Evolutionary conservation across 1,140 invertebrate species (phyloP).

Genomic region (Teleogryllus occipitalis): DNA sequence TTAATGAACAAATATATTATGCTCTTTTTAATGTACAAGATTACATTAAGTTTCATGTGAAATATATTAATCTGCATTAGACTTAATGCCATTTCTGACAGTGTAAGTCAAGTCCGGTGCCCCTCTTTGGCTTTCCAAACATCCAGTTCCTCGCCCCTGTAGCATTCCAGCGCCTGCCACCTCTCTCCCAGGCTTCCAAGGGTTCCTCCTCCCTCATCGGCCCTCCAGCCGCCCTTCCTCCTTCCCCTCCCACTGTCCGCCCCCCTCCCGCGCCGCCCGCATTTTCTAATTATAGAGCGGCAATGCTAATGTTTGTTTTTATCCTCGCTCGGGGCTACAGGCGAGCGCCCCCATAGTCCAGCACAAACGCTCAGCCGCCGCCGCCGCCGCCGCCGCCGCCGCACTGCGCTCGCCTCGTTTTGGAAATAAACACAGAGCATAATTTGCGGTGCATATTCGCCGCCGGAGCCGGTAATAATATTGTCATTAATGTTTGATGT

Average conservation of each 20-base stretch:
- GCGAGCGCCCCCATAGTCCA: neutral
- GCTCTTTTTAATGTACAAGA: too few species aligned
- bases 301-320: conserved; percentile 5
- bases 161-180: too few species aligned
- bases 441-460: neutral
- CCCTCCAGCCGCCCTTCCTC: neutral
- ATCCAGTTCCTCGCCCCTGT: too few species aligned
- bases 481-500: neutral
- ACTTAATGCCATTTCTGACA: too few species aligned
- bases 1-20: too few species aligned
- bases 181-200: neutral
- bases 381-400: too few species aligned
- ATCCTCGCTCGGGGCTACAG: neutral
- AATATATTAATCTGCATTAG: too few species aligned
- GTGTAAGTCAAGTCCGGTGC: too few species aligned
- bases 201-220: neutral
- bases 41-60: too few species aligned
- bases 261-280: neutral
- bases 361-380: neutral
- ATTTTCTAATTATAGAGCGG: neutral
- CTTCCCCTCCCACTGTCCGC: too few species aligned
- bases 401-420: neutral
- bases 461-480: neutral
- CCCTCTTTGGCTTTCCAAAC: too few species aligned
- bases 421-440: neutral